Evolutionary conservation across 2,113 vertebrate genomes (phyloP).

Genomic region (Heterochromis multidens): DNA sequence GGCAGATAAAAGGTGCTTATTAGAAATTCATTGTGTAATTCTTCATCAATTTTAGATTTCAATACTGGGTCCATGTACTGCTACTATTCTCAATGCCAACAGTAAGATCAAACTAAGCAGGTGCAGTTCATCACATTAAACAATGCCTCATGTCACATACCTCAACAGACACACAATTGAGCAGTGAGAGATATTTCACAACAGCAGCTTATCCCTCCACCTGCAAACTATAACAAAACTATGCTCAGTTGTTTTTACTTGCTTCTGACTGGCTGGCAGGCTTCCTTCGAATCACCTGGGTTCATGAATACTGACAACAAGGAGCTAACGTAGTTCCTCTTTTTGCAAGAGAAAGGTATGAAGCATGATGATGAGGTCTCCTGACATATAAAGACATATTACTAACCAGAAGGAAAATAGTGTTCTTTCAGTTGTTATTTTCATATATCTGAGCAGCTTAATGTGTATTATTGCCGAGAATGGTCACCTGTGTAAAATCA

Average conservation of each 20-base stretch:
- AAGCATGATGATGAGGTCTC: neutral
- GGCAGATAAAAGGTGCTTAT: slow-evolving; percentile 30
- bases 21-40: neutral
- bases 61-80: neutral
- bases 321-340: neutral
- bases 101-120: neutral
- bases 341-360: neutral
- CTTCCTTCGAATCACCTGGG: neutral
- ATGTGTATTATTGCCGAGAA: neutral
- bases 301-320: neutral
- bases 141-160: neutral
- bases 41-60: neutral
- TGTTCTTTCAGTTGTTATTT: neutral
- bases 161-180: slow-evolving; percentile 1
- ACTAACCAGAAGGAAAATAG: neutral
- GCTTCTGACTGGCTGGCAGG: neutral
- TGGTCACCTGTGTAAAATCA: neutral
- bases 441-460: neutral
- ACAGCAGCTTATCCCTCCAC: neutral
- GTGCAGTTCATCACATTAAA: neutral
- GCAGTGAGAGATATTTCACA: slow-evolving; percentile 2
- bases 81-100: neutral
- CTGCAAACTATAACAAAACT: neutral
- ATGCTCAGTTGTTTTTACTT: neutral
- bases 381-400: neutral